These are phyloP conservation scores for Acleris emargana DNA, from an alignment of 2,888 invertebrate species.

Conservation along the genomic window DNA sequence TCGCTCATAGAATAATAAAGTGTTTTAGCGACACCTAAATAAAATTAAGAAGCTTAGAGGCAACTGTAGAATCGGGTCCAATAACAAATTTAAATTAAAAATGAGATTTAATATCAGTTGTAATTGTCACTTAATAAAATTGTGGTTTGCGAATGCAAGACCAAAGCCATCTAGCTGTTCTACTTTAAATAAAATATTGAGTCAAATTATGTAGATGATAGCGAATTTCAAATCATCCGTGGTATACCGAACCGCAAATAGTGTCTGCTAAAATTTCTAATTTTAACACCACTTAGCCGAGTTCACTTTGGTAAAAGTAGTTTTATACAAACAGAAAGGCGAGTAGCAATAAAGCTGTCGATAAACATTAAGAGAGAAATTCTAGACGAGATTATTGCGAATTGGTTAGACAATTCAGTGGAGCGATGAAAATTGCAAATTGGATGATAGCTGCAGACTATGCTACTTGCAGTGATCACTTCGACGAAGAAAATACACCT, in stretches of 20 bases:
- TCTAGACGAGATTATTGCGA: conserved; percentile 32
- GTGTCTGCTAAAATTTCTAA: conserved; percentile 2
- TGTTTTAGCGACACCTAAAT: no score
- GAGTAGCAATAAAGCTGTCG: conserved; percentile 28
- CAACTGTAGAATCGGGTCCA: no score
- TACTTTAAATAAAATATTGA: neutral
- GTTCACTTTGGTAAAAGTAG: conserved; percentile 15
- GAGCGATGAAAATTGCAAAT: conserved; percentile 48
- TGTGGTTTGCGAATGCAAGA: no score
- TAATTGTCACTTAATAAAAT: no score
- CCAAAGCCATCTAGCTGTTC: no score
- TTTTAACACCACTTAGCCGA: conserved; percentile 9
- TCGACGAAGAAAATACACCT: conserved; percentile 3
- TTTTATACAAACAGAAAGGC: conserved; percentile 29
- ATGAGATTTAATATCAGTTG: no score
- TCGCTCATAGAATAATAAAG: no score
- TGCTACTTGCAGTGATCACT: conserved; percentile 34
- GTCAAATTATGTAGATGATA: conserved; percentile 8
- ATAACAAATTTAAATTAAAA: no score
- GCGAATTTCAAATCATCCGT: neutral
- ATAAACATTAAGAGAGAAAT: conserved; percentile 35
- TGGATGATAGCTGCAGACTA: conserved; percentile 31
- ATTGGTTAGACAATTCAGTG: conserved; percentile 46
- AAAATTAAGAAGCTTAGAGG: no score
- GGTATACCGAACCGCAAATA: neutral